phyloP scores from a whole-genome alignment of 1,140 invertebrate species.

The Leptopilina clavipes region DNA sequence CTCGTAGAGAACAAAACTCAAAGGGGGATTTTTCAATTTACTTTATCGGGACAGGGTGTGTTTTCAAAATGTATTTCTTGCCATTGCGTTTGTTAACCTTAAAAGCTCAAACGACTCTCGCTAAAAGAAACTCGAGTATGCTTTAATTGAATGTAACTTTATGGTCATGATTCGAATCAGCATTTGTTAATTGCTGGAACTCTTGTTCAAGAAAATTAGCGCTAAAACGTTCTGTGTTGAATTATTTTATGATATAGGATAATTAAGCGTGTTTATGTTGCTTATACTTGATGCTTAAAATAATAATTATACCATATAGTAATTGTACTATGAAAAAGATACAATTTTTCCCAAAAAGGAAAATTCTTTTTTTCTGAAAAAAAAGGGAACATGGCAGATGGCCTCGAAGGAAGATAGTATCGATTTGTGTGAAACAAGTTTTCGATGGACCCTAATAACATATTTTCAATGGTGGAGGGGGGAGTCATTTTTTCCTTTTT shows the following conservation, averaged over 20 bases:
- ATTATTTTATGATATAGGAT: constrained; percentile 10
- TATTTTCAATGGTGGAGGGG: constrained; percentile 49
- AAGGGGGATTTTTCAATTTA: constrained; percentile 30
- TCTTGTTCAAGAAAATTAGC: background rate
- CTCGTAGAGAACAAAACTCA: background rate
- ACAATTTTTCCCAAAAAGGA: too few species aligned
- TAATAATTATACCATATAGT: background rate
- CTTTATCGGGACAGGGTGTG: constrained; percentile 22
- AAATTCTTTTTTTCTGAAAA: too few species aligned
- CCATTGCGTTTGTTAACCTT: constrained; percentile 11
- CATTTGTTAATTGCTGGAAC: constrained; percentile 21
- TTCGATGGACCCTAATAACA: constrained; percentile 52
- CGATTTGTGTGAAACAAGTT: constrained; percentile 69
- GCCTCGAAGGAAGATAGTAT: constrained; percentile 63
- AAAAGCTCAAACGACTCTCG: constrained; percentile 6
- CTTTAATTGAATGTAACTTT: constrained; percentile 23
- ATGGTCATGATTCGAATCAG: background rate
- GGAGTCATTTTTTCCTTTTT: constrained; percentile 42
- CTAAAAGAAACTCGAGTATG: constrained; percentile 9
- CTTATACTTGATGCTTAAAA: background rate
- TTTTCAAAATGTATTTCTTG: constrained; percentile 29
- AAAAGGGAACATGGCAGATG: constrained; percentile 54
- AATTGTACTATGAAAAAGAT: too few species aligned
- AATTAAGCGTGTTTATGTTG: background rate
- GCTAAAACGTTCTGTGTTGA: background rate